phyloP scores from a whole-genome alignment of 2,797 vertebrate species.

The Hirundo rustica region DNA sequence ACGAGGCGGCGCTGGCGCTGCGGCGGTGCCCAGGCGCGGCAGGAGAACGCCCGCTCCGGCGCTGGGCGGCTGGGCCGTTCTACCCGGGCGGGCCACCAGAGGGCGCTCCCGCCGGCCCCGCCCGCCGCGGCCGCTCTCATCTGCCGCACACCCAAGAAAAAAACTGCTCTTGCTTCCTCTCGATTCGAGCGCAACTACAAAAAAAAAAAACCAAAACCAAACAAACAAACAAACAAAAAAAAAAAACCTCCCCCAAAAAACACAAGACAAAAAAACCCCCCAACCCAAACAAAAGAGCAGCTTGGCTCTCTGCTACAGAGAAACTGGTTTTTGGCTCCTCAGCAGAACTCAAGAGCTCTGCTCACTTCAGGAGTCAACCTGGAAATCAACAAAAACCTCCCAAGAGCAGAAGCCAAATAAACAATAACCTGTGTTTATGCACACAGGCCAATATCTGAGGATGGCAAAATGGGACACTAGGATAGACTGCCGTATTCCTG shows the following conservation, averaged over 20 bases:
- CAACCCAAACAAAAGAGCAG: background rate
- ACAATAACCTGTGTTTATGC: accelerated
- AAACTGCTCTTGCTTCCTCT: background rate
- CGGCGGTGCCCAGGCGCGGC: background rate
- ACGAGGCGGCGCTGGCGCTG: background rate
- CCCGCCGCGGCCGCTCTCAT: accelerated
- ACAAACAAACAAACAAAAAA: background rate
- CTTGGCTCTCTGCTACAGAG: background rate
- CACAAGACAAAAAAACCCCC: too few relatives aligned
- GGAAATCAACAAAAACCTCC: background rate
- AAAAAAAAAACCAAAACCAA: too few relatives aligned
- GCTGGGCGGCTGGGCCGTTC: background rate
- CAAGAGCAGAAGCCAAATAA: background rate
- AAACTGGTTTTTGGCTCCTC: background rate
- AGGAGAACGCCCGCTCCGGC: too few relatives aligned
- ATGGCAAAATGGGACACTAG: background rate
- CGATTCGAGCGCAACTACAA: background rate
- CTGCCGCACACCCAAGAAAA: accelerated
- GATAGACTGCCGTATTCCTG: background rate
- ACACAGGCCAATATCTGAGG: background rate
- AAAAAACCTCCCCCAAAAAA: too few relatives aligned
- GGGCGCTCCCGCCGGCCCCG: background rate
- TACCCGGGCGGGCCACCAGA: background rate
- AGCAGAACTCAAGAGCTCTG: background rate
- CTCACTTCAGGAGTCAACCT: background rate